These are phyloP conservation scores for Lycia hirtaria DNA, from an alignment of 2,888 invertebrate species.

Conservation along the genomic window DNA sequence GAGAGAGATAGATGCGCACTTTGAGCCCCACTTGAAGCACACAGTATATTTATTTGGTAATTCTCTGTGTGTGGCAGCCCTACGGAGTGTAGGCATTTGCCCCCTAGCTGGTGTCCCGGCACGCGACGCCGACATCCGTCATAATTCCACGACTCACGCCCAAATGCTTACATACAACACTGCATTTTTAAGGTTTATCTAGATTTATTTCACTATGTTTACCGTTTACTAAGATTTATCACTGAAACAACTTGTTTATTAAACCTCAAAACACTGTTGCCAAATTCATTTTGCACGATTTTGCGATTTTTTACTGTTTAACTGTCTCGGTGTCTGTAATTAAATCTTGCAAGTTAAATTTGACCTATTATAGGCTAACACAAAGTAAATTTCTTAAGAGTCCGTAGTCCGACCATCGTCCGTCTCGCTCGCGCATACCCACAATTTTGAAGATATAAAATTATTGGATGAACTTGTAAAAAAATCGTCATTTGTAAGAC, in stretches of 20 bases:
- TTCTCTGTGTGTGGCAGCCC: constrained; percentile 22
- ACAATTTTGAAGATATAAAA: too few relatives aligned
- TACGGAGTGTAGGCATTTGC: constrained; percentile 14
- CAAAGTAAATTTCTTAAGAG: too few relatives aligned
- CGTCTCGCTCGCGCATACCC: too few relatives aligned
- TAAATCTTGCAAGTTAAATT: background rate
- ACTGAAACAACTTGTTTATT: background rate
- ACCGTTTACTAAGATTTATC: constrained; percentile 17
- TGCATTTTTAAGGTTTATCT: constrained; percentile 39
- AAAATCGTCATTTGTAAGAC: too few relatives aligned
- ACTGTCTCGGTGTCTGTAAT: too few relatives aligned
- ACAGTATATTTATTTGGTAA: too few relatives aligned
- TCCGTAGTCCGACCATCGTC: too few relatives aligned
- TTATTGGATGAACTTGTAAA: too few relatives aligned
- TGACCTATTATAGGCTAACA: too few relatives aligned
- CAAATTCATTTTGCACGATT: background rate
- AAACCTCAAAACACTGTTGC: background rate
- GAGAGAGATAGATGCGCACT: too few relatives aligned
- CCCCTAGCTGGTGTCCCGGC: constrained; percentile 24
- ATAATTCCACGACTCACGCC: constrained; percentile 47
- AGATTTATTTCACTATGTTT: constrained; percentile 16
- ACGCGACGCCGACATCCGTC: constrained; percentile 55
- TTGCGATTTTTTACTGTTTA: background rate
- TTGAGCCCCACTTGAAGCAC: too few relatives aligned
- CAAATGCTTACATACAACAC: constrained; percentile 43